These are phyloP conservation scores for Orcinus orca DNA, from an alignment of 2,113 vertebrate genomes.

Conservation along the genomic window DNA sequence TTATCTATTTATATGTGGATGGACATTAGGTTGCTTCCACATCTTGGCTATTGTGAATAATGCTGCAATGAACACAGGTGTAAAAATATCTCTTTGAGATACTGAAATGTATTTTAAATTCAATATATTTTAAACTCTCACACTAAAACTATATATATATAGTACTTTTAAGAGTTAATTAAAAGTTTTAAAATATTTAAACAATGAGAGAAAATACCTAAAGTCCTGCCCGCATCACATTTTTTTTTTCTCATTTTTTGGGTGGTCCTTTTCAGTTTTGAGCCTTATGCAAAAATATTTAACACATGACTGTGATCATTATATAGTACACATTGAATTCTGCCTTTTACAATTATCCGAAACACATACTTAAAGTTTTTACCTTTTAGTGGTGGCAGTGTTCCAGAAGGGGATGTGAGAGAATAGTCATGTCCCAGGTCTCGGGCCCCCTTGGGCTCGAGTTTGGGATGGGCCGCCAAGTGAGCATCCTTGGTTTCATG, in stretches of 20 bases:
- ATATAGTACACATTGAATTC: background rate
- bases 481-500: too few species aligned
- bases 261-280: background rate
- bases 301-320: background rate
- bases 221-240: background rate
- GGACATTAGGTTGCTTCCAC: background rate
- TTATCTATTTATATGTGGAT: background rate
- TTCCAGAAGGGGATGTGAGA: too few species aligned
- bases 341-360: background rate
- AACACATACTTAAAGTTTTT: background rate
- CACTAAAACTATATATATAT: background rate
- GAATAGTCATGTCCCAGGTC: too few species aligned
- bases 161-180: background rate
- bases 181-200: background rate
- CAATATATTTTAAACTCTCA: background rate
- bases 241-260: background rate
- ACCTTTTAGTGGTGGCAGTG: background rate
- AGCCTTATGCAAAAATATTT: background rate
- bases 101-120: background rate
- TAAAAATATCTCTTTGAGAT: background rate
- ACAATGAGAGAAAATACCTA: background rate
- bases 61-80: background rate
- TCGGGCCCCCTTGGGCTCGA: too few species aligned
- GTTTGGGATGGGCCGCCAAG: too few species aligned
- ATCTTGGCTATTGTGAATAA: background rate